These are phyloP conservation scores for Antechinus stuartii DNA, from an alignment of 2,113 vertebrate species.

Conservation along the genomic window DNA sequence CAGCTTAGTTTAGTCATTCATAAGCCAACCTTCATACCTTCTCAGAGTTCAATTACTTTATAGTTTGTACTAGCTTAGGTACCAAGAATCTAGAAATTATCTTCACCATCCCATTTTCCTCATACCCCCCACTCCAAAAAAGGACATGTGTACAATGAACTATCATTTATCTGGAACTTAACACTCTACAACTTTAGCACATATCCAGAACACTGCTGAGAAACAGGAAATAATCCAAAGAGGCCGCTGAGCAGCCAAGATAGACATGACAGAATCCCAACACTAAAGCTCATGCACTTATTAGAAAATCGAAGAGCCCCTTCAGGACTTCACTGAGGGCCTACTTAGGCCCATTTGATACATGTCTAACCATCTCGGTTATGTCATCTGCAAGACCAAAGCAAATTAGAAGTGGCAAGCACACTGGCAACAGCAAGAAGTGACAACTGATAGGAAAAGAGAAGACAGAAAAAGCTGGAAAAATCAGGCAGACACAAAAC, in stretches of 20 bases:
- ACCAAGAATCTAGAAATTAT: not conserved
- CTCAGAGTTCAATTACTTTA: constrained; percentile 16
- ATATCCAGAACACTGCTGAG: not conserved
- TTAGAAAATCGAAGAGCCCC: not conserved
- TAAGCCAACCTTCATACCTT: not conserved
- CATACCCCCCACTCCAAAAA: not conserved
- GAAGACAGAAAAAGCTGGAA: not conserved
- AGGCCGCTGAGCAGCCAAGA: not conserved
- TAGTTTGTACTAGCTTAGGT: constrained; percentile 4
- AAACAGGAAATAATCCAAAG: not conserved
- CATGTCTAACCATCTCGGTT: not conserved
- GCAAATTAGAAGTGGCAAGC: not conserved
- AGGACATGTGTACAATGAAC: not conserved
- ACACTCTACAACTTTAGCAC: not conserved
- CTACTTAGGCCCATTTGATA: not conserved
- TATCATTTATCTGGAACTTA: not conserved
- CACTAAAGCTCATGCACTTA: not conserved
- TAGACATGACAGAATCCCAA: not conserved
- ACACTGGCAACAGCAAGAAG: not conserved
- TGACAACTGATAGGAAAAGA: not conserved
- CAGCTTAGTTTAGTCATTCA: constrained; percentile 1
- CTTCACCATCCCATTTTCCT: not conserved
- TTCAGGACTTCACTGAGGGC: constrained; percentile 1
- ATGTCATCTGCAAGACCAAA: constrained; percentile 12
- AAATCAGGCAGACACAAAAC: not conserved